These are phyloP conservation scores for Ctenopoma kingsleyae DNA, from an alignment of 2,797 vertebrate genomes.

Conservation along the genomic window DNA sequence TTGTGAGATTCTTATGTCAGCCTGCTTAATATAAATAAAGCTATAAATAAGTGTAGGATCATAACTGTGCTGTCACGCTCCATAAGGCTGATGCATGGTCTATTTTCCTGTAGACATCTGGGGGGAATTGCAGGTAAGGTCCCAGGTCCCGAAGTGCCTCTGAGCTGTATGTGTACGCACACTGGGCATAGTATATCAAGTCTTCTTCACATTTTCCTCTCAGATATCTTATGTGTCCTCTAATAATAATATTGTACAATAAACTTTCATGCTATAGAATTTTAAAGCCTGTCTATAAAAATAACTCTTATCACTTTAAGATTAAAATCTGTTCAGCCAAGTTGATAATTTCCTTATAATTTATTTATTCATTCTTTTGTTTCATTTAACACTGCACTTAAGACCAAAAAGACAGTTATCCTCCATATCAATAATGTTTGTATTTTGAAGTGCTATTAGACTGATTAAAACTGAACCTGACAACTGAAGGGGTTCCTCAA, in stretches of 20 bases:
- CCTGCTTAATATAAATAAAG: constrained; percentile 50
- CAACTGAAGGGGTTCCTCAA: constrained; percentile 33
- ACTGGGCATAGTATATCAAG: constrained; percentile 26
- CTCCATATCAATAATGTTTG: constrained; percentile 30
- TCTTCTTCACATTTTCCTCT: constrained; percentile 25
- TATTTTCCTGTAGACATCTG: constrained; percentile 54
- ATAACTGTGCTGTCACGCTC: constrained; percentile 47
- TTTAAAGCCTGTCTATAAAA: neutral
- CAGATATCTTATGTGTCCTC: neutral
- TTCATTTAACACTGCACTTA: constrained; percentile 12
- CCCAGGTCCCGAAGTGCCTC: constrained; percentile 58
- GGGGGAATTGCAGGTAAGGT: constrained; percentile 55
- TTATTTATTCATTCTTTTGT: constrained; percentile 4
- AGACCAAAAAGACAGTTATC: constrained; percentile 1
- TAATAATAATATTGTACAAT: constrained; percentile 7
- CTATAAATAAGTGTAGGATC: constrained; percentile 61
- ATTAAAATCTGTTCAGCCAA: neutral
- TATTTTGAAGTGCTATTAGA: constrained; percentile 19
- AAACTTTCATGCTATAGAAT: neutral
- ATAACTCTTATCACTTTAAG: neutral
- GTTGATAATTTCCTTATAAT: neutral
- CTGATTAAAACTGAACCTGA: constrained; percentile 45
- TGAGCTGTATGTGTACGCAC: constrained; percentile 31
- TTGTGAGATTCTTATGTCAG: constrained; percentile 30
- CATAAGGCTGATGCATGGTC: constrained; percentile 50